Evolutionary conservation across 2,113 vertebrate genomes (phyloP).

Genomic region (Perccottus glenii): DNA sequence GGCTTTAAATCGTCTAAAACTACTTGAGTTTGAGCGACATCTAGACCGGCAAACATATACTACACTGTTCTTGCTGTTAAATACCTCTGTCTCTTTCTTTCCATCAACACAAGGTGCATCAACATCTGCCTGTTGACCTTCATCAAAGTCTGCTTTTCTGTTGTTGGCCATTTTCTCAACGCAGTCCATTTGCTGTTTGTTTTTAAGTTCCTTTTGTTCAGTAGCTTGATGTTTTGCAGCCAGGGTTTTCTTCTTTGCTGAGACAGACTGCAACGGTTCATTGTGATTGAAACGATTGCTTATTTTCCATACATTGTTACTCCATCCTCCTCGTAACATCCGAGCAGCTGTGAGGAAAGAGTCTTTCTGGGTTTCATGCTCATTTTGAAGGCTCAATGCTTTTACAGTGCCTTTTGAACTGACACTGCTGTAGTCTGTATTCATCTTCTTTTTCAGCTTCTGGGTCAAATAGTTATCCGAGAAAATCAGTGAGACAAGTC

Average conservation of each 20-base stretch:
- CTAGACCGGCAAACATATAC: constrained; percentile 11
- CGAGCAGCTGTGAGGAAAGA: constrained; percentile 59
- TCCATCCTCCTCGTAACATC: constrained; percentile 44
- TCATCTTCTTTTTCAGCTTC: background rate
- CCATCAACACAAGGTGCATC: accelerated
- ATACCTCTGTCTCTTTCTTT: background rate
- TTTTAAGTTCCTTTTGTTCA: background rate
- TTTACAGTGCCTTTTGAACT: background rate
- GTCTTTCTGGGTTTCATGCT: constrained; percentile 2
- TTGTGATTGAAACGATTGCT: background rate
- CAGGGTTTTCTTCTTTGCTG: too few species aligned
- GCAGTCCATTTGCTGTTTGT: background rate
- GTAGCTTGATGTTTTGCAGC: background rate
- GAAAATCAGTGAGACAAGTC: too few species aligned
- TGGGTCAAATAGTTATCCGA: too few species aligned
- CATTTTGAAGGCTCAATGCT: background rate
- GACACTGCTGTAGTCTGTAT: background rate
- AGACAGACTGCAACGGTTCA: background rate
- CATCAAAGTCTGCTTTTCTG: background rate
- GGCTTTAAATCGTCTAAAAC: constrained; percentile 26
- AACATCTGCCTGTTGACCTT: background rate
- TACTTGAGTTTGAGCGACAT: constrained; percentile 23
- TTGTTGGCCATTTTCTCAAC: background rate
- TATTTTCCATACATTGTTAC: background rate
- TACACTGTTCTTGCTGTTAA: background rate